phyloP scores from a whole-genome alignment of 2,797 vertebrate species.

The Hylomyscus alleni region DNA sequence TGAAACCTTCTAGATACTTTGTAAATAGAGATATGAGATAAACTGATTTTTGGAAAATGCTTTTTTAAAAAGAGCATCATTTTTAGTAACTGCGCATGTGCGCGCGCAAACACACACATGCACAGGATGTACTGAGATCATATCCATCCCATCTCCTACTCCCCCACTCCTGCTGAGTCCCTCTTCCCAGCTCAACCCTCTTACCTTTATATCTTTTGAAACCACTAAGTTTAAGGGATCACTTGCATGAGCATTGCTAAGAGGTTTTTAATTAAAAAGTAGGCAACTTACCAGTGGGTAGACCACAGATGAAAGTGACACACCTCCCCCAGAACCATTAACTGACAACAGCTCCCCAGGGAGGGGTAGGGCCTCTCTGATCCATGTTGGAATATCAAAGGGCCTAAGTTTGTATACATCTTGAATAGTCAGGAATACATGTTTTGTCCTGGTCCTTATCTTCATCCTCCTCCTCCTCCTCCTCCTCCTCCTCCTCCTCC shows the following conservation, averaged over 20 bases:
- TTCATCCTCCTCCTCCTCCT: not conserved
- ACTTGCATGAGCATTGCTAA: not conserved
- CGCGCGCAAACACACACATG: not conserved
- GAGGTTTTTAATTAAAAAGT: not conserved
- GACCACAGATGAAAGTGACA: not conserved
- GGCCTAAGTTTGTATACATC: not conserved
- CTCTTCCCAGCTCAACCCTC: not conserved
- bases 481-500: too few species aligned
- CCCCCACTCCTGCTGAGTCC: not conserved
- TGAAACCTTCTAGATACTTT: constrained; percentile 51
- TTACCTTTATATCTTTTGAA: not conserved
- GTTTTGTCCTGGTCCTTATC: not conserved
- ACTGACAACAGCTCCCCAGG: not conserved
- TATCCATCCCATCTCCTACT: not conserved
- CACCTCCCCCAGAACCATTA: not conserved
- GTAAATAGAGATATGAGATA: not conserved
- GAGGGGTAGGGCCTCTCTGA: not conserved
- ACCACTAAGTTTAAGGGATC: not conserved
- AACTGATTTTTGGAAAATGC: constrained; percentile 9
- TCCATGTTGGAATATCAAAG: not conserved
- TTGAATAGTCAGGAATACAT: not conserved
- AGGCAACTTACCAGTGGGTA: not conserved
- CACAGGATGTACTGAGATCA: not conserved
- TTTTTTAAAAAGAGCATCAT: not conserved
- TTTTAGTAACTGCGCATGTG: not conserved